Percentiles rank a stretch among this genome's conserved stretches.
Evolutionary conservation across 2,113 vertebrate genomes (phyloP).

Genomic region (Melospiza melodia): DNA sequence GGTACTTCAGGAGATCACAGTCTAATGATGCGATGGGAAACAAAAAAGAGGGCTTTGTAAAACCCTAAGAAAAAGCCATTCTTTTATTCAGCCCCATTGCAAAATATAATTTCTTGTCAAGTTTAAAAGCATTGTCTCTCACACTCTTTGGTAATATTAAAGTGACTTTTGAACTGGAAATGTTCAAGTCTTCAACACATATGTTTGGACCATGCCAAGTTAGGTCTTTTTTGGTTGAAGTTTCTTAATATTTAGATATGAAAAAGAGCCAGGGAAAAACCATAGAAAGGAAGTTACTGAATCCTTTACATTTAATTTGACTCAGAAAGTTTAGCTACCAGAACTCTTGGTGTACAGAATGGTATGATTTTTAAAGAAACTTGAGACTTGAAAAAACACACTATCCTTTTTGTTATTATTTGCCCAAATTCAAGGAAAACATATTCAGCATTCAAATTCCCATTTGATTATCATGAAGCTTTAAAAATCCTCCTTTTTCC

Average conservation of each 20-base stretch:
- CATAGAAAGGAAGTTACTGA: background rate
- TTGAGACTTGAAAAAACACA: background rate
- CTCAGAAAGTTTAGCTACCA: background rate
- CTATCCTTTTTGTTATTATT: background rate
- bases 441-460: background rate
- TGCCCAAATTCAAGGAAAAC: background rate
- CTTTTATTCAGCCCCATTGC: background rate
- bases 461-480: background rate
- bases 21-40: background rate
- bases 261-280: background rate
- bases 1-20: background rate
- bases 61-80: background rate
- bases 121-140: background rate
- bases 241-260: background rate
- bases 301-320: background rate
- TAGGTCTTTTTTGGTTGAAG: rapidly evolving
- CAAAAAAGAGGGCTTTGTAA: background rate
- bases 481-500: background rate
- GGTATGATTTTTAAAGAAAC: background rate
- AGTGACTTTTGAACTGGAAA: background rate
- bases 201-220: background rate
- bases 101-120: background rate
- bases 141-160: background rate
- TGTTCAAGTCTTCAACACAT: background rate
- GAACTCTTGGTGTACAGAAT: background rate